A percentile compares a stretch with the other conserved stretches of the same genome.
Evolutionary conservation across 2,113 vertebrate species (phyloP).

Genomic region (Gallinago undulata): DNA sequence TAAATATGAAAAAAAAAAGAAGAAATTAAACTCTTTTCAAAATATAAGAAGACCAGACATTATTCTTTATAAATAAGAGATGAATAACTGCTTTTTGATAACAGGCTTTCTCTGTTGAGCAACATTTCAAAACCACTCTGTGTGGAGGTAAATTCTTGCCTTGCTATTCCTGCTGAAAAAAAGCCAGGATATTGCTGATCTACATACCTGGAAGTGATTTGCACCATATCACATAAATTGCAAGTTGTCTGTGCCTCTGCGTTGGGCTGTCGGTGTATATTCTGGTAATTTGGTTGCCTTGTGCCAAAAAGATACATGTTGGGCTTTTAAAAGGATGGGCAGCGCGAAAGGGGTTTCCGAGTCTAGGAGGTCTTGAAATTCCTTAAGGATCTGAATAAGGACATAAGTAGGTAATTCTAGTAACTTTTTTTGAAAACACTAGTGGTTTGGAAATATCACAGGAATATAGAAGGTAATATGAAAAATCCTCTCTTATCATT

Average conservation of each 20-base stretch:
- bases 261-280: neutral
- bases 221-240: neutral
- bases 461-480: neutral
- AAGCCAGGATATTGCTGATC: neutral
- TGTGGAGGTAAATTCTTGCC: neutral
- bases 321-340: neutral
- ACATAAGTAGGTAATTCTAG: neutral
- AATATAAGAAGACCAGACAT: neutral
- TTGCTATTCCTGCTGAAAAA: neutral
- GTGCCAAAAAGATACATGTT: neutral
- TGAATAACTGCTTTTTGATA: neutral
- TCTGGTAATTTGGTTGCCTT: neutral
- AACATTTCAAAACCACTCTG: neutral
- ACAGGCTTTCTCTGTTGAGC: neutral
- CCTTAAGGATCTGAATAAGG: neutral
- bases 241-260: neutral
- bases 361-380: neutral
- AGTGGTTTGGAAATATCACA: neutral
- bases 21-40: neutral
- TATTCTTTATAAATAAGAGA: neutral
- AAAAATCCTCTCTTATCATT: neutral
- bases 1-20: neutral
- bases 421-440: accelerated
- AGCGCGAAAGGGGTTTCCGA: neutral
- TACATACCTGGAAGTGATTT: neutral